A percentile compares a stretch with the other conserved stretches of the same genome.
Conservation (phyloP, 2,797 vertebrate species). For the Gallirallus australis region DNA sequence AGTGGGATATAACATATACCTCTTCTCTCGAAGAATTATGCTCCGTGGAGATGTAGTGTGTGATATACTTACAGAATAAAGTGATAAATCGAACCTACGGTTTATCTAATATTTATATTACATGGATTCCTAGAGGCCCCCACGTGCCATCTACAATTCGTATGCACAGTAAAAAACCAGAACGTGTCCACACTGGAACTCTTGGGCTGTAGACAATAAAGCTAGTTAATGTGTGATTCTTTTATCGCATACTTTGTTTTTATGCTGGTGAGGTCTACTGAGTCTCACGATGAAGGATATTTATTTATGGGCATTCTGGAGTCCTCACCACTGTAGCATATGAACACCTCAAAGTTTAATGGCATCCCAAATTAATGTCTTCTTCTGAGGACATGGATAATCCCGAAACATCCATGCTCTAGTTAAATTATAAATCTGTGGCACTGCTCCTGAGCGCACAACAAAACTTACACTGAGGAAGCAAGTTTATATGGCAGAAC, state of each 20-base stretch:
- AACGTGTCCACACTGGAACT: not conserved
- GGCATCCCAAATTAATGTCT: conserved; percentile 18
- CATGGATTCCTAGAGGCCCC: not conserved
- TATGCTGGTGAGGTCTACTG: conserved; percentile 14
- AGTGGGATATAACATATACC: not conserved
- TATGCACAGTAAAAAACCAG: not conserved
- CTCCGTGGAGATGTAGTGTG: not conserved
- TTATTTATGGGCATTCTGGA: conserved; percentile 44
- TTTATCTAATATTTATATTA: conserved; percentile 57
- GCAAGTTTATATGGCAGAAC: not conserved
- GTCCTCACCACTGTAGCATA: not conserved
- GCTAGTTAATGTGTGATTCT: not conserved
- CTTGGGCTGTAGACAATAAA: conserved; percentile 19
- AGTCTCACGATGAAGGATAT: not conserved
- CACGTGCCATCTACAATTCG: not conserved
- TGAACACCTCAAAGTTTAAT: conserved; percentile 45
- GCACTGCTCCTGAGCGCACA: not conserved
- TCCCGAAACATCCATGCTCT: not conserved
- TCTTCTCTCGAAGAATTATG: not conserved
- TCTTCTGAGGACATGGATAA: conserved; percentile 20
- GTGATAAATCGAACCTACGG: not conserved
- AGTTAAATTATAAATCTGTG: conserved; percentile 13
- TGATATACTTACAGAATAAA: conserved; percentile 9
- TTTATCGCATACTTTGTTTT: conserved; percentile 2
- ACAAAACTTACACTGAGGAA: not conserved